Conservation (phyloP, 1,140 invertebrate genomes). For the Rhagoletis zephyria region DNA sequence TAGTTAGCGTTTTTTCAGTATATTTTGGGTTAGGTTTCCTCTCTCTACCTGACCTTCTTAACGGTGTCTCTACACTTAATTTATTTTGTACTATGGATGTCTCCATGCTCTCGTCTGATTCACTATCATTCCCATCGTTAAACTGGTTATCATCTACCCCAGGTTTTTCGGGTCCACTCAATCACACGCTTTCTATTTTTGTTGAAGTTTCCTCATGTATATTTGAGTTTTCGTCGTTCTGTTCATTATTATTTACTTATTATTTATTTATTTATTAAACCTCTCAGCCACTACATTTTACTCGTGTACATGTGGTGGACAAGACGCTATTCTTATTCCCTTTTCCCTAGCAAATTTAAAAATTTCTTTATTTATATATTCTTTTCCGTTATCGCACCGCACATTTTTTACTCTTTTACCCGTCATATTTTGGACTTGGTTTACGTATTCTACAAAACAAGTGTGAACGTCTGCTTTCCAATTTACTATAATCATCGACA, state of each 20-base stretch:
- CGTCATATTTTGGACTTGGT: background rate
- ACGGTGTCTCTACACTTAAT: no score
- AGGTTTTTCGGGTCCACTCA: background rate
- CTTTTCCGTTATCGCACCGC: background rate
- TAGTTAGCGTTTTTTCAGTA: no score
- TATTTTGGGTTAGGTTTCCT: no score
- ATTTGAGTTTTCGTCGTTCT: no score
- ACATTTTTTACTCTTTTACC: background rate
- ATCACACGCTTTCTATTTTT: background rate
- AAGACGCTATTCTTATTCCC: background rate
- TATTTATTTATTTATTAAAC: background rate
- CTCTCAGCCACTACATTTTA: background rate
- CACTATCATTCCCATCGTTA: background rate
- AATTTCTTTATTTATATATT: background rate
- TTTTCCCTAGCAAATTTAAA: background rate
- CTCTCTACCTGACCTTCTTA: no score
- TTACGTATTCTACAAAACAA: background rate
- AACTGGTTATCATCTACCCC: background rate
- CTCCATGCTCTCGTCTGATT: background rate
- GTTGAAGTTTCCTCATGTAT: no score
- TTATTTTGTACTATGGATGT: background rate
- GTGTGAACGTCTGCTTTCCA: background rate
- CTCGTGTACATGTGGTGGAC: background rate
- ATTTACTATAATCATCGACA: background rate
- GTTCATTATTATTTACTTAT: background rate